Evolutionary conservation across 2,113 vertebrate species (phyloP), one percentile per base, ranked within the genome.

Genomic region (Lasiurus borealis): DNA sequence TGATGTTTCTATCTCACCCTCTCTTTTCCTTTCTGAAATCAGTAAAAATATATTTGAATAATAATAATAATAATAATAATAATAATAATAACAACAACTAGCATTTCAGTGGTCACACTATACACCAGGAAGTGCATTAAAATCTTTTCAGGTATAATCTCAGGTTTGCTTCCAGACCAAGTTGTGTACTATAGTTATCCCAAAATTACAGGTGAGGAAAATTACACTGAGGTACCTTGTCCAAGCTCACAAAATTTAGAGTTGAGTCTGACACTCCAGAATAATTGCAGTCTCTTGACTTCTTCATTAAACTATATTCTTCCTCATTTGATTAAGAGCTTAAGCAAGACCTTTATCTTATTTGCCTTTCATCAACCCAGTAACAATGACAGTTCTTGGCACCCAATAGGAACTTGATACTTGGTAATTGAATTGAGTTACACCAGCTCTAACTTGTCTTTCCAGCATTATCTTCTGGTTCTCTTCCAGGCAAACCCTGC

Each of bases 211-310:
- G 4, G n/a, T 31, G 3, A 50, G 15, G 18, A 80, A 87, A 75
- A 10, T 83, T 72, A 78, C 8, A 59, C 15, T 73, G 29, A 91
- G 12, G 7, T 50, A 10, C 1, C 16, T 69, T 90, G 21, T 78
- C 82, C 34, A 73, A 84, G 19, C 18, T 73, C 40, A 88, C 25
- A 91, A 80, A 81, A 87, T 68, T 78, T 31, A 91, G 9, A 81
- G 10, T 12, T 23, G 62, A 88, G 18, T 31, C 68, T 91, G 8
- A 8, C n/a, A 85, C 3, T 36, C 12, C 72, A 68, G 16, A 12
- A 21, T 29, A 80, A 71, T 15, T 76, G 27, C 29, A 91, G 36
- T 11, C 66, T 78, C 44, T 69, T 84, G 36, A 54, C 40, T 95
- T 86, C 76, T 87, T 85, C 66, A 76, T 11, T 78, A 68, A 85